These are phyloP conservation scores for Enteromius treurensis DNA, from an alignment of 2,797 vertebrate genomes.

Conservation along the genomic window DNA sequence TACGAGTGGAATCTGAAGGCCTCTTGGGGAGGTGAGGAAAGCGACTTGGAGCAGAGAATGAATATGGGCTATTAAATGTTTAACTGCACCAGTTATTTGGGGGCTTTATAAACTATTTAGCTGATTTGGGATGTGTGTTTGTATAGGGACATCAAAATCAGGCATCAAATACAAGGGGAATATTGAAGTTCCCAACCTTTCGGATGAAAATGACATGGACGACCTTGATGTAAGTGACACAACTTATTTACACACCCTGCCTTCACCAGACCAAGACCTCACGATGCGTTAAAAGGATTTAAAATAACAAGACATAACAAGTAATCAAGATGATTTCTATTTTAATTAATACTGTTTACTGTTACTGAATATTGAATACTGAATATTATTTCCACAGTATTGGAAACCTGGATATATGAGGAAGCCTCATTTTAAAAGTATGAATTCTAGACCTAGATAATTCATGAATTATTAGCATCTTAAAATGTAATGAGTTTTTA, in stretches of 20 bases:
- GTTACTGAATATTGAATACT: neutral
- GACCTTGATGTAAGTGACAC: constrained; percentile 86
- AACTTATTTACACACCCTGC: neutral
- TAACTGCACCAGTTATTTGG: neutral
- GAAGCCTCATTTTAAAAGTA: constrained; percentile 9
- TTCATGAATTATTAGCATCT: neutral
- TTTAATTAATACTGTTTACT: neutral
- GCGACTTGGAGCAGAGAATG: neutral
- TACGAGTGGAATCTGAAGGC: constrained; percentile 91
- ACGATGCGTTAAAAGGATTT: neutral
- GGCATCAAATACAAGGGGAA: constrained; percentile 90
- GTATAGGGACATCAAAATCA: constrained; percentile 80
- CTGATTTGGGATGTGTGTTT: constrained; percentile 9
- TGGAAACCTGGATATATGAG: neutral
- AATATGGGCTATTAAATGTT: neutral
- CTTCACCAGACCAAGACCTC: neutral
- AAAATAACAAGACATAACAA: neutral
- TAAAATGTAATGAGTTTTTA: neutral
- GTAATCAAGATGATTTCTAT: neutral
- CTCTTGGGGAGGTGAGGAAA: constrained; percentile 85
- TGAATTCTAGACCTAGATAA: neutral
- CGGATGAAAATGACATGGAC: constrained; percentile 90
- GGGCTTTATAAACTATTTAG: neutral
- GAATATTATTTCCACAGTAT: neutral
- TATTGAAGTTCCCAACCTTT: constrained; percentile 89